Conservation (phyloP, 2,797 vertebrate genomes). For the Aldrovandia affinis region DNA sequence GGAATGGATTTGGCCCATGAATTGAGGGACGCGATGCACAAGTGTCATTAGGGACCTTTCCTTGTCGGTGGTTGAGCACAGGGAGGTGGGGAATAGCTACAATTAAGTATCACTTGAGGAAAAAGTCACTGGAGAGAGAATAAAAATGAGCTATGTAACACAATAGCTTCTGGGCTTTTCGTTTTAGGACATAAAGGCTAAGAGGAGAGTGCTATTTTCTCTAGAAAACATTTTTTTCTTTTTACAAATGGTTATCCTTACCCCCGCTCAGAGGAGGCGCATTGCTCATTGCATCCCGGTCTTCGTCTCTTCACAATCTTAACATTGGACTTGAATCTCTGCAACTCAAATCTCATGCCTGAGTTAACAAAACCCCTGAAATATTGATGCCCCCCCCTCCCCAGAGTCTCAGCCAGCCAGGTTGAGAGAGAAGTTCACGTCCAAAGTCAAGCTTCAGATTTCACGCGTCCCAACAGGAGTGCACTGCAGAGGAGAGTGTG, state of each 20-base stretch:
- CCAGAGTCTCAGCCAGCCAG: slow-evolving; percentile 93
- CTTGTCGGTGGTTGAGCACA: slow-evolving; percentile 81
- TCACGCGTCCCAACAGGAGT: slow-evolving; percentile 99
- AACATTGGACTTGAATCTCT: slow-evolving; percentile 99
- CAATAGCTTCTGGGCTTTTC: slow-evolving; percentile 89
- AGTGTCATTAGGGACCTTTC: slow-evolving; percentile 82
- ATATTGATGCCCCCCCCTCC: slow-evolving; percentile 97
- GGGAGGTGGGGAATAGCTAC: slow-evolving; percentile 76
- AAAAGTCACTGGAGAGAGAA: slow-evolving; percentile 73
- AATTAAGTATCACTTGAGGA: slow-evolving; percentile 93
- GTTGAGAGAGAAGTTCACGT: slow-evolving; percentile 99
- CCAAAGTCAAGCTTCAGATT: slow-evolving; percentile 97
- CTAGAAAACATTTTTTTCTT: slow-evolving; percentile 85
- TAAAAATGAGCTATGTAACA: slow-evolving; percentile 76
- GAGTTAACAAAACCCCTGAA: slow-evolving; percentile 97
- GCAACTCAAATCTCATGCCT: slow-evolving; percentile 99
- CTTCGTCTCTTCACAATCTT: slow-evolving; percentile 97
- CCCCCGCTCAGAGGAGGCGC: slow-evolving; percentile 86
- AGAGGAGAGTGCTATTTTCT: slow-evolving; percentile 82
- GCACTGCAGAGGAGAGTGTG: slow-evolving; percentile 88
- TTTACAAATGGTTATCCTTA: slow-evolving; percentile 79
- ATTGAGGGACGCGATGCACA: slow-evolving; percentile 80
- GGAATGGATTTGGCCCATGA: slow-evolving; percentile 90
- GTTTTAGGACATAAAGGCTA: slow-evolving; percentile 89
- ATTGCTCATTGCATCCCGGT: slow-evolving; percentile 98